phyloP scores from a whole-genome alignment of 2,888 invertebrate species.

The Synergus umbraculus region DNA sequence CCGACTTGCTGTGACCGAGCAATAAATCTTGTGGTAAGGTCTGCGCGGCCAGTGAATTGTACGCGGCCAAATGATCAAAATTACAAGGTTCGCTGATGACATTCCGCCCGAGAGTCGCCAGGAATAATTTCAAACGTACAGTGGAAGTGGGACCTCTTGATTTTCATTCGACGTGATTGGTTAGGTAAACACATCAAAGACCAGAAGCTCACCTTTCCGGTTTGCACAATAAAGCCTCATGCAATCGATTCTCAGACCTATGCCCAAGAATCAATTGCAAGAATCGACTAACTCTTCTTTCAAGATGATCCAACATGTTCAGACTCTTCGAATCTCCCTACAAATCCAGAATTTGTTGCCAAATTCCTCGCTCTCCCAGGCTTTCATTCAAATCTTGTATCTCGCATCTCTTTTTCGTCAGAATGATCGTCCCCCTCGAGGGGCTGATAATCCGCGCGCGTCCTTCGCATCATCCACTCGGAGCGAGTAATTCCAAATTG shows the following conservation, averaged over 20 bases:
- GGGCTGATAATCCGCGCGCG: constrained; percentile 67
- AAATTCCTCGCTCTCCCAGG: background rate
- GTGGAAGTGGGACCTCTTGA: constrained; percentile 54
- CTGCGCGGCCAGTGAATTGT: constrained; percentile 67
- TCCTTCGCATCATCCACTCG: constrained; percentile 65
- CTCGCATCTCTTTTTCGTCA: constrained; percentile 49
- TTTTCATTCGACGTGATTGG: constrained; percentile 65
- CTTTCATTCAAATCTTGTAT: constrained; percentile 35
- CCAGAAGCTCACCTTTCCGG: constrained; percentile 3
- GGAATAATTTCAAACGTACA: constrained; percentile 59
- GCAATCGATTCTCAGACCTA: too few relatives aligned
- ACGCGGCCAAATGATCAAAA: constrained; percentile 77
- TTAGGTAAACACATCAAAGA: constrained; percentile 62
- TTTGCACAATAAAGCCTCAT: background rate
- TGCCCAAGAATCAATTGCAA: too few relatives aligned
- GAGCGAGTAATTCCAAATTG: constrained; percentile 76
- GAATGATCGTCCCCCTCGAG: constrained; percentile 55
- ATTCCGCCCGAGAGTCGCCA: constrained; percentile 67
- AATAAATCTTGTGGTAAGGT: constrained; percentile 73
- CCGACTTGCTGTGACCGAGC: constrained; percentile 63
- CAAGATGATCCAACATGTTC: background rate
- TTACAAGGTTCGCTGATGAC: constrained; percentile 76
- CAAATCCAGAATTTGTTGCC: background rate
- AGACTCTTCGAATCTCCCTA: background rate
- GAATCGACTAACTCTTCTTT: background rate